Evolutionary conservation across 2,888 invertebrate species (phyloP).

Genomic region (Pterobdella sp.): DNA sequence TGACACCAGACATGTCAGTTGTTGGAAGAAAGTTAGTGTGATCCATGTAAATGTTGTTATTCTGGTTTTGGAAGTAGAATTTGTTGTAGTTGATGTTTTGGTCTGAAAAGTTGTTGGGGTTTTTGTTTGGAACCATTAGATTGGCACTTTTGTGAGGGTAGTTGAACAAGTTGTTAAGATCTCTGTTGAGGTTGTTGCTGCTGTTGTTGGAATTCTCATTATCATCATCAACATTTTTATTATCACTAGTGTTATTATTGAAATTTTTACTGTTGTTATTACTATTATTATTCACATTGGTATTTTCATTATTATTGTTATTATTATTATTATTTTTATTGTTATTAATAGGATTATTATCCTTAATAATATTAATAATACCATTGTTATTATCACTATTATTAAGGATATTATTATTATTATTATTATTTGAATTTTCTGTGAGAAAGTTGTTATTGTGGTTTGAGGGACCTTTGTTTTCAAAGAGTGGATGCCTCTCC

Average conservation of each 20-base stretch:
- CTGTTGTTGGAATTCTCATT: not conserved
- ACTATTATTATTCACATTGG: not conserved
- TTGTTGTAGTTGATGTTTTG: not conserved
- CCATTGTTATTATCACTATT: not conserved
- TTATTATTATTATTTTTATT: not conserved
- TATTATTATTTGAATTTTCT: not conserved
- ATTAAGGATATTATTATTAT: not conserved
- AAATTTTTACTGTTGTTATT: not conserved
- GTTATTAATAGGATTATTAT: not conserved
- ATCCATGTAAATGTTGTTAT: no score
- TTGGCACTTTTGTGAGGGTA: not conserved
- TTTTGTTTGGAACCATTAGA: not conserved
- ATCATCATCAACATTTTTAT: not conserved
- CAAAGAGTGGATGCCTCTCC: no score
- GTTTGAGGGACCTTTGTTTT: no score
- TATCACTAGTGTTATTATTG: not conserved
- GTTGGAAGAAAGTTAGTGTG: no score
- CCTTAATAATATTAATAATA: not conserved
- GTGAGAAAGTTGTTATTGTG: no score
- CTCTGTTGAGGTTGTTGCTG: not conserved
- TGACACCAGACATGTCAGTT: no score
- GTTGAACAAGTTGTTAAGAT: not conserved
- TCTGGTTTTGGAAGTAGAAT: not conserved
- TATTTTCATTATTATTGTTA: not conserved
- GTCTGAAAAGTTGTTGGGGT: not conserved